A percentile compares a stretch with the other conserved stretches of the same genome.
Evolutionary conservation across 2,797 vertebrate genomes (phyloP).

Genomic region (Anabas testudineus): DNA sequence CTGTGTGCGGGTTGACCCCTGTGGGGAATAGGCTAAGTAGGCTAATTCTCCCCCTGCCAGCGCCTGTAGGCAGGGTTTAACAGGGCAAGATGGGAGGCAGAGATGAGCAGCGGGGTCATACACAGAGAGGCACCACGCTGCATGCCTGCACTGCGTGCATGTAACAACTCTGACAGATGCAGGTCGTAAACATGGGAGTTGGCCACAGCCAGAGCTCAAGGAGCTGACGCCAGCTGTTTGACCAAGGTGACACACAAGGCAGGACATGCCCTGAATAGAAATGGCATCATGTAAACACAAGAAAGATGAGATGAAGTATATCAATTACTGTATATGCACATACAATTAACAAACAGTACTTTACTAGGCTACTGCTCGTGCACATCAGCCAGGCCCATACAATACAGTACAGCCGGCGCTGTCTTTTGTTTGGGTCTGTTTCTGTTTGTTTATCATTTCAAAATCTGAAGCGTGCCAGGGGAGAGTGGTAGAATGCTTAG

Average conservation of each 20-base stretch:
- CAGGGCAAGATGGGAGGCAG: constrained; percentile 75
- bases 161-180: constrained; percentile 70
- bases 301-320: constrained; percentile 62
- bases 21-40: constrained; percentile 77
- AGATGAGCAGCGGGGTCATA: constrained; percentile 80
- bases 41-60: constrained; percentile 76
- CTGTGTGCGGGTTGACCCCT: constrained; percentile 69
- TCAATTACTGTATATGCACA: constrained; percentile 41
- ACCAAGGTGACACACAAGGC: constrained; percentile 78
- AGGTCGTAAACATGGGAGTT: constrained; percentile 71
- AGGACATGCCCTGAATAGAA: constrained; percentile 73
- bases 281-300: constrained; percentile 70
- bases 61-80: constrained; percentile 69
- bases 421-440: constrained; percentile 63
- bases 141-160: constrained; percentile 54
- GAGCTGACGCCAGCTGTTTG: constrained; percentile 81
- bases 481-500: constrained; percentile 72
- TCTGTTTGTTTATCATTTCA: constrained; percentile 78
- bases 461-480: constrained; percentile 71
- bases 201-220: constrained; percentile 63
- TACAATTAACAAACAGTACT: constrained; percentile 46
- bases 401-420: constrained; percentile 24
- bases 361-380: constrained; percentile 27
- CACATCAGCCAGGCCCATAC: constrained; percentile 10
- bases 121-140: constrained; percentile 44